Conservation (phyloP, 2,888 invertebrate genomes). For the Xanthia togata region DNA sequence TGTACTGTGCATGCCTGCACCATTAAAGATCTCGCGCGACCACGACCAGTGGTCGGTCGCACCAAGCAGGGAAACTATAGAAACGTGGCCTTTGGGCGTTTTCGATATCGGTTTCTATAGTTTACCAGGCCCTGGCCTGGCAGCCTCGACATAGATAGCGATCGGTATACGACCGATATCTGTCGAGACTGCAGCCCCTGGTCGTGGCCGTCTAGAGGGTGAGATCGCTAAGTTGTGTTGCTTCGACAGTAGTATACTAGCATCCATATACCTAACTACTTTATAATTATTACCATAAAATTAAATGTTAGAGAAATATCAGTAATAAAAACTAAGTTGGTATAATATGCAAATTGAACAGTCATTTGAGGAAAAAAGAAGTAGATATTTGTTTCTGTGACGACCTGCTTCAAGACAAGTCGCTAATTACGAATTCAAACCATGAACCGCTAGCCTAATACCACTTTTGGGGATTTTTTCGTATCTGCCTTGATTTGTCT, state of each 20-base stretch:
- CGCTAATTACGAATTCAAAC: slow-evolving; percentile 46
- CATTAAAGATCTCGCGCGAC: neutral
- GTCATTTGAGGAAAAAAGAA: slow-evolving; percentile 40
- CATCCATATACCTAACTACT: neutral
- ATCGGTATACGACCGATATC: no score
- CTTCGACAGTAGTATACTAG: neutral
- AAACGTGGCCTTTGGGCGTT: no score
- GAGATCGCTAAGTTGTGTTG: neutral
- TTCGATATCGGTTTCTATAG: no score
- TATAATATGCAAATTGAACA: neutral
- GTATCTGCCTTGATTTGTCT: neutral
- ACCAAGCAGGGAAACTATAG: no score
- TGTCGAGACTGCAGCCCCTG: no score
- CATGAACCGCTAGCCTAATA: slow-evolving; percentile 13
- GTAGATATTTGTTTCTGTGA: neutral
- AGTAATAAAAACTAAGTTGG: neutral
- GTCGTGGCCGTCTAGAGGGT: no score
- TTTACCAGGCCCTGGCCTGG: no score
- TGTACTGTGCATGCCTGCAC: neutral
- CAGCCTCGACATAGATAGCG: no score
- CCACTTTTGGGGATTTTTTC: neutral
- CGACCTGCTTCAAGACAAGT: slow-evolving; percentile 39
- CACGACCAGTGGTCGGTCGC: no score
- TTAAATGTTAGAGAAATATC: neutral
- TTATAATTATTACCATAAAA: neutral